Evolutionary conservation across 2,797 vertebrate genomes (phyloP).

Genomic region (Melanotaenia trifasciata): DNA sequence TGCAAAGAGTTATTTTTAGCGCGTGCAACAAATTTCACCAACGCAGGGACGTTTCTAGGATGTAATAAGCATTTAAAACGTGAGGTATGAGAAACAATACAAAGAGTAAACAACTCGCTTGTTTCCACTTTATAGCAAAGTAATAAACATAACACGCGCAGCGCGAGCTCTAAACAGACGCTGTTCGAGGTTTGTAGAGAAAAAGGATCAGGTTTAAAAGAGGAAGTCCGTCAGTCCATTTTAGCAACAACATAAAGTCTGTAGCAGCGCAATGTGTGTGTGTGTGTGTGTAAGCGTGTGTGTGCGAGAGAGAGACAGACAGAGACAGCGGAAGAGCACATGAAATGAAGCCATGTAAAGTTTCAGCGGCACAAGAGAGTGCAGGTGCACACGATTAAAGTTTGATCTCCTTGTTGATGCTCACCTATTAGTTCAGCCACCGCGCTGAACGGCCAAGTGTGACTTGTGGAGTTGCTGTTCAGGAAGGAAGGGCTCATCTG

Average conservation of each 20-base stretch:
- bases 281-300: background rate
- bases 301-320: background rate
- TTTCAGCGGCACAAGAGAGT: background rate
- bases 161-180: background rate
- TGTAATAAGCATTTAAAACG: background rate
- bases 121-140: background rate
- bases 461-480: conserved; percentile 88
- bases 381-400: conserved; percentile 14
- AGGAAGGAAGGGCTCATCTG: conserved; percentile 87
- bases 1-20: background rate
- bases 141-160: background rate
- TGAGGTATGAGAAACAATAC: background rate
- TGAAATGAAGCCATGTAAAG: background rate
- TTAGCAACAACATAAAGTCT: conserved; percentile 8
- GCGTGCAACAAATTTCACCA: background rate
- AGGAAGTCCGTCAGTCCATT: conserved; percentile 56
- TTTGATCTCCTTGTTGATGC: background rate
- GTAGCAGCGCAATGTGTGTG: background rate
- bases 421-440: conserved; percentile 86
- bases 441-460: conserved; percentile 88
- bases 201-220: conserved; percentile 22
- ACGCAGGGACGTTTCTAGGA: background rate
- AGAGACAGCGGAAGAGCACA: conserved; percentile 24
- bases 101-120: background rate
- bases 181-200: background rate